Evolutionary conservation across 2,113 vertebrate species (phyloP), one percentile per base, ranked within the genome.

Genomic region (Gallinago undulata): DNA sequence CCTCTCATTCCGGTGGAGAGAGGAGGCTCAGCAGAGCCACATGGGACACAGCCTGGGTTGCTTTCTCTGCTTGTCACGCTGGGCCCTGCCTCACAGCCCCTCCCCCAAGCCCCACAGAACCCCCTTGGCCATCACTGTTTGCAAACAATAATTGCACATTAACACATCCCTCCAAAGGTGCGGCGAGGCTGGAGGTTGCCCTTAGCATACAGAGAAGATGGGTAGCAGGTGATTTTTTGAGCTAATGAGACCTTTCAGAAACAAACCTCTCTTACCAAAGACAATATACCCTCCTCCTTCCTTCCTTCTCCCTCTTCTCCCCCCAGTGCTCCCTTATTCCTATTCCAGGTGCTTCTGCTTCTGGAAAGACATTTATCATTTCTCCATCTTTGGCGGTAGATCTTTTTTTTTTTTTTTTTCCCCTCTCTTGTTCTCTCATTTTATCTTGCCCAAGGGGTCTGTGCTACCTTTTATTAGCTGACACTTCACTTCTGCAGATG

Each of bases 391-490:
- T 87, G 67, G 86, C 0, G 0, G 91, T 67, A 80, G 89, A 73
- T 62, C 30, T 45, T 23, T 56, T 39, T 39, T 39, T n/a, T 22
- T 2, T 3, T 60, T 55, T 37, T n/a, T 22, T 2, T 3, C 6
- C 47, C 64, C 11, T 23, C 31, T 28, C 86, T 76, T 57, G 75
- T 64, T 84, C 78, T 95, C 95, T 94, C 91, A 84, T 97, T 96
- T 95, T 94, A 89, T 95, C 83, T 97, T 96, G 95, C 97, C 97
- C 95, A 90, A 94, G 86, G 97, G 95, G 94, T 94, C 95, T 93
- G 63, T 94, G 81, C 84, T 97, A 78, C 93, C 96, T 94, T 94
- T 97, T 97, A 97, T 97, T 97, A 97, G 97, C 96, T 97, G 96
- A 97, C 97, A 97, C 88, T 97, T 97, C 87, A 80, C 55, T 97